These are phyloP conservation scores for Phthorimaea operculella DNA, from an alignment of 1,140 invertebrate species.

Conservation along the genomic window DNA sequence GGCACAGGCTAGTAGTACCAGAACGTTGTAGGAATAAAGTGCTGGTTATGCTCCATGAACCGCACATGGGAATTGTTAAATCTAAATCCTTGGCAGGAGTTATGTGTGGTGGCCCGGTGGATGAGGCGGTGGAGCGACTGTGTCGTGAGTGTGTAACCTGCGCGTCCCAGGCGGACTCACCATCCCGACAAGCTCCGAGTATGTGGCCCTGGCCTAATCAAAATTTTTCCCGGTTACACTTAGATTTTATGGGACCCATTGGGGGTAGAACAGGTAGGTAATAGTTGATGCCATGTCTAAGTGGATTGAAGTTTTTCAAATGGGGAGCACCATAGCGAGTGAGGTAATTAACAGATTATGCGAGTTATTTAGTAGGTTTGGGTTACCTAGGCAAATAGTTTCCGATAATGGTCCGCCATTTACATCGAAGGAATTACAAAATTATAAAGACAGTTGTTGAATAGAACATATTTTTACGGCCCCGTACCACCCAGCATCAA, in stretches of 20 bases:
- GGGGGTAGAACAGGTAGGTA: slow-evolving; percentile 10
- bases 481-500: slow-evolving; percentile 16
- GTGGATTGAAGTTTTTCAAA: slow-evolving; percentile 15
- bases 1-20: not conserved
- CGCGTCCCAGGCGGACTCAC: not conserved
- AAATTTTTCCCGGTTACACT: slow-evolving; percentile 12
- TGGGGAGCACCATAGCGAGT: slow-evolving; percentile 6
- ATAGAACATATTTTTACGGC: slow-evolving; percentile 14
- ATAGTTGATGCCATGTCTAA: slow-evolving; percentile 17
- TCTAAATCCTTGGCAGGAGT: not conserved
- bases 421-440: slow-evolving; percentile 12
- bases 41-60: not conserved
- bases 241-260: slow-evolving; percentile 17
- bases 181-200: not conserved
- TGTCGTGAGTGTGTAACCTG: not conserved
- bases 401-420: slow-evolving; percentile 19
- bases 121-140: not conserved
- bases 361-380: slow-evolving; percentile 11
- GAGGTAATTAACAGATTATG: slow-evolving; percentile 7
- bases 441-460: slow-evolving; percentile 8
- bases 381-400: slow-evolving; percentile 14
- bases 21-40: not conserved
- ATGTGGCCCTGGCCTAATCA: slow-evolving; percentile 12
- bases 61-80: not conserved
- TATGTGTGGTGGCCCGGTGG: not conserved